Percentiles rank a stretch among this genome's conserved stretches.
These are phyloP conservation scores for Rhinogobius similis DNA, from an alignment of 2,113 vertebrate species.

Conservation along the genomic window DNA sequence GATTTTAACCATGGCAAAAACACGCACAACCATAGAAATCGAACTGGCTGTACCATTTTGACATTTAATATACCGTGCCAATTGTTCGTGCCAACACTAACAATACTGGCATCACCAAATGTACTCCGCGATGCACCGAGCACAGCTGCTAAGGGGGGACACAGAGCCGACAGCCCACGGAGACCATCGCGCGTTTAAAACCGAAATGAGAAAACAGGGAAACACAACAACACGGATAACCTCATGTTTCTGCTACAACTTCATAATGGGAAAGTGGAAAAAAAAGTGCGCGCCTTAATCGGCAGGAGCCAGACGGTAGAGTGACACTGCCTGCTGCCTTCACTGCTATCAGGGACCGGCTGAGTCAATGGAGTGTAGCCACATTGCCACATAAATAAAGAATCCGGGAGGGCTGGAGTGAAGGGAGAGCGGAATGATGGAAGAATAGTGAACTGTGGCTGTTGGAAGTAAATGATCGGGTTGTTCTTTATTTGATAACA, in stretches of 20 bases:
- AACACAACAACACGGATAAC: slow-evolving; percentile 2
- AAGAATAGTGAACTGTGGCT: slow-evolving; percentile 31
- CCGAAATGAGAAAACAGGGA: not conserved
- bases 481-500: slow-evolving; percentile 27
- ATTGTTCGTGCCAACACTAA: not conserved
- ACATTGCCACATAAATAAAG: slow-evolving; percentile 65
- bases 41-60: not conserved
- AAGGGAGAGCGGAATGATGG: slow-evolving; percentile 16
- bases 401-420: slow-evolving; percentile 25
- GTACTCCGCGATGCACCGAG: not conserved
- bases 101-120: slow-evolving; percentile 5
- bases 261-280: slow-evolving; percentile 2
- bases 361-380: slow-evolving; percentile 62
- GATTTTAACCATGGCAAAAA: too few species aligned
- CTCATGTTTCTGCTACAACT: slow-evolving; percentile 7
- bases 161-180: not conserved
- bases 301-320: slow-evolving; percentile 46
- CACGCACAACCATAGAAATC: not conserved
- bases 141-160: slow-evolving; percentile 1
- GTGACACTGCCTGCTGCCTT: slow-evolving; percentile 50
- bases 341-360: slow-evolving; percentile 52
- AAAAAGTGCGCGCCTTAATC: slow-evolving; percentile 47
- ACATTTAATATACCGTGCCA: not conserved
- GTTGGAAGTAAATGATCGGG: slow-evolving; percentile 27
- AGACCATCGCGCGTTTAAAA: not conserved